Evolutionary conservation across 2,113 vertebrate genomes (phyloP), one percentile per base, ranked within the genome.

Genomic region (Entelurus aequoreus): DNA sequence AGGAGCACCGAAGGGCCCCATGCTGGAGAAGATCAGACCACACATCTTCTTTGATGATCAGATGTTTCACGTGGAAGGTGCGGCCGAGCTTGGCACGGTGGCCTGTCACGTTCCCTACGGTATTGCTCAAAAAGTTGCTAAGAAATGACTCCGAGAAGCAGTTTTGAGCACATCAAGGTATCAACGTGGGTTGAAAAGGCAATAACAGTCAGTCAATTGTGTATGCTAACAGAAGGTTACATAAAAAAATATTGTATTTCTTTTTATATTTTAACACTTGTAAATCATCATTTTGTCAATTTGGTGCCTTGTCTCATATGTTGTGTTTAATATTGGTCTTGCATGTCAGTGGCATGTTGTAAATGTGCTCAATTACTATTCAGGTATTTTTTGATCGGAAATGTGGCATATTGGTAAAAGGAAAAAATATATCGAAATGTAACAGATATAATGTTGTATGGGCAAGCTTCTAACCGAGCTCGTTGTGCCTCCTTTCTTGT

Each of bases 11-110:
- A 98, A 98, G 66, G 96, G 94, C 0, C 95, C 96, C 0, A 90
- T 97, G 82, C 90, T 98, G 1, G 93, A 91, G 74, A 97, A 95
- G 85, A 98, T 98, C 75, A 86, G 93, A 3, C 95, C 95, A 0
- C 96, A 98, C 65, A 95, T 98, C 81, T 98, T 97, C 88, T 98
- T 98, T 0, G 96, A 98, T 0, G 96, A 97, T 83, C 95, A 98
- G 89, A 96, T 97, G 94, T 97, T 96, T 81, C 96, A 98, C 0
- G 92, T 97, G 79, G 93, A 96, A 21, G 95, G 96, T 0, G 95
- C 96, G 11, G 90, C 94, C 46, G 93, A 95, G 79, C 72, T 94
- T 86, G 96, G 96, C 66, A 93, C 95, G 0, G 87, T 98, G 0
- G 94, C 95, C 0, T 95, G 94, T 8, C 96, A 98, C 0, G 95